Evolutionary conservation across 2,797 vertebrate species (phyloP).

Genomic region (Clarias laeviceps): DNA sequence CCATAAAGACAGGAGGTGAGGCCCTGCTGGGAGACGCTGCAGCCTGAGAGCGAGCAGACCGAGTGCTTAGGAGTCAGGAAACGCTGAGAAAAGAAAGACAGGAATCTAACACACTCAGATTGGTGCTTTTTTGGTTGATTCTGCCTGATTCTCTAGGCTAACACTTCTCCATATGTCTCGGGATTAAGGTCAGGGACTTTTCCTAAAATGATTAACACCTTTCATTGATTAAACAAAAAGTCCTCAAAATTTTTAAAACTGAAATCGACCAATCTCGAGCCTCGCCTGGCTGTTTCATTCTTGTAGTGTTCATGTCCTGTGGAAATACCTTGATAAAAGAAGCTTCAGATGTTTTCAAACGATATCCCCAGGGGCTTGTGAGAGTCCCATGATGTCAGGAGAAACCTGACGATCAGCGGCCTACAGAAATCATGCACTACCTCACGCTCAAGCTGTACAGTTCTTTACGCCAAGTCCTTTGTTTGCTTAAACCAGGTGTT

Average conservation of each 20-base stretch:
- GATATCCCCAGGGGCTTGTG: not conserved
- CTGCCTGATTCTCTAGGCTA: not conserved
- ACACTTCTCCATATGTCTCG: not conserved
- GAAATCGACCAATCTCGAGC: not conserved
- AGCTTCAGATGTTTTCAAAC: not conserved
- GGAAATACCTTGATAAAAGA: not conserved
- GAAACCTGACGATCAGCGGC: too few species aligned
- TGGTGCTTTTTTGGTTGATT: not conserved
- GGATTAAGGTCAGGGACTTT: not conserved
- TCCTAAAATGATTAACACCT: not conserved
- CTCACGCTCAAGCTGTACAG: not conserved
- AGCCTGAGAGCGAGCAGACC: not conserved
- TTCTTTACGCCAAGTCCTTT: not conserved
- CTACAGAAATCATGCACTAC: not conserved
- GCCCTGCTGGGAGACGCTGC: slow-evolving; percentile 23
- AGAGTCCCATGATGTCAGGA: not conserved
- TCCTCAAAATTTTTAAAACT: not conserved
- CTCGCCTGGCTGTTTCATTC: not conserved
- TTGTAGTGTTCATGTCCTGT: not conserved
- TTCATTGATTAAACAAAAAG: not conserved
- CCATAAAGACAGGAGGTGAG: slow-evolving; percentile 43
- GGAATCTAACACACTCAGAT: not conserved
- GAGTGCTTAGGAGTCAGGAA: not conserved
- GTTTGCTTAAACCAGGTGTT: not conserved
- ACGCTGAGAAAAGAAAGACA: not conserved